Evolutionary conservation across 2,797 vertebrate genomes (phyloP).

Genomic region (Meda fulgida): DNA sequence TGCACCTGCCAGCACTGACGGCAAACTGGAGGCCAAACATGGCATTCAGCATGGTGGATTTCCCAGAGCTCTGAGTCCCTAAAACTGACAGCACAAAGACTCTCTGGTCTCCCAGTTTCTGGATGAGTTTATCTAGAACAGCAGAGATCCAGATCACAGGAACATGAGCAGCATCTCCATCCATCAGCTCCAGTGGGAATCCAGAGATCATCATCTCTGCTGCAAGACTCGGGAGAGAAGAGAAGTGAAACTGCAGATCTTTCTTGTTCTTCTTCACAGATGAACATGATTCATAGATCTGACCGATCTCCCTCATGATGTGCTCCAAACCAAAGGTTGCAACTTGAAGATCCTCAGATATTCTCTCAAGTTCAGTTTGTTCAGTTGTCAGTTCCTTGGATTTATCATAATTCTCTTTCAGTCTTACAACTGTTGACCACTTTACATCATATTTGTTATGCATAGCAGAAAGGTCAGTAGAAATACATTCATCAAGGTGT

Average conservation of each 20-base stretch:
- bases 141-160: not conserved
- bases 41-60: constrained; percentile 80
- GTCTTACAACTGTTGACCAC: no score
- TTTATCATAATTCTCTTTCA: no score
- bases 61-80: constrained; percentile 48
- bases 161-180: not conserved
- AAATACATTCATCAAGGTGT: not conserved
- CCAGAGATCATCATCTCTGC: not conserved
- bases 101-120: not conserved
- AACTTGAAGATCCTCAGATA: no score
- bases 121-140: not conserved
- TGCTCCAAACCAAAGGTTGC: no score
- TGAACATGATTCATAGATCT: no score
- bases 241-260: no score
- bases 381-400: no score
- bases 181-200: not conserved
- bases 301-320: no score
- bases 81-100: constrained; percentile 1
- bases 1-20: constrained; percentile 76
- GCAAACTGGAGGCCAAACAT: constrained; percentile 82
- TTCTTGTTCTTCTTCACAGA: no score
- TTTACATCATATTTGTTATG: constrained; percentile 51
- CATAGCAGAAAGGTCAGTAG: constrained; percentile 59
- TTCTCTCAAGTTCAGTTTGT: no score
- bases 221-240: not conserved